Evolutionary conservation across 2,797 vertebrate species (phyloP).

Genomic region (Dicrostonyx torquatus): DNA sequence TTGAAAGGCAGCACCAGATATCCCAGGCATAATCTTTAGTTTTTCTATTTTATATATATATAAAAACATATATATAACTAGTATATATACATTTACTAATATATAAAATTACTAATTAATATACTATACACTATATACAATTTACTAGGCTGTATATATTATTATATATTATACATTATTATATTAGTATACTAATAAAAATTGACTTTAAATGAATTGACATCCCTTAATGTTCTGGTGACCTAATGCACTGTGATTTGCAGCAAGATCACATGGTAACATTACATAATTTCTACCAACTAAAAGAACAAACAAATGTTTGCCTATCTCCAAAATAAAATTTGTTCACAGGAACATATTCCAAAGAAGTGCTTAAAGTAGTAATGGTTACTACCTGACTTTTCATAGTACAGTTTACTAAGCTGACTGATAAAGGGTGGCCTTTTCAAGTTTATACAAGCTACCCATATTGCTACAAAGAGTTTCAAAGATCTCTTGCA

Average conservation of each 20-base stretch:
- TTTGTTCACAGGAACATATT: constrained; percentile 36
- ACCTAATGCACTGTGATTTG: constrained; percentile 65
- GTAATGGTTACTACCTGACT: neutral
- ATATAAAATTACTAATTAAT: neutral
- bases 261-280: constrained; percentile 41
- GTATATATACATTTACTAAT: neutral
- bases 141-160: neutral
- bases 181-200: neutral
- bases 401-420: constrained; percentile 12
- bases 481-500: neutral
- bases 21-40: constrained; percentile 12
- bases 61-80: neutral
- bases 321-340: constrained; percentile 36
- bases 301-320: constrained; percentile 39
- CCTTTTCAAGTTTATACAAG: neutral
- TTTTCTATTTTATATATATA: neutral
- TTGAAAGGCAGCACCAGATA: neutral
- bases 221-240: constrained; percentile 35
- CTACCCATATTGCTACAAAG: neutral
- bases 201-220: constrained; percentile 68
- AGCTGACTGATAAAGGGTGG: neutral
- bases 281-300: constrained; percentile 37
- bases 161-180: too few species aligned
- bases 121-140: neutral
- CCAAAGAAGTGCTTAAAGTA: constrained; percentile 25